Base-by-base conservation (phyloP, 2,797 vertebrate species). In the Phrynocephalus forsythii region DNA sequence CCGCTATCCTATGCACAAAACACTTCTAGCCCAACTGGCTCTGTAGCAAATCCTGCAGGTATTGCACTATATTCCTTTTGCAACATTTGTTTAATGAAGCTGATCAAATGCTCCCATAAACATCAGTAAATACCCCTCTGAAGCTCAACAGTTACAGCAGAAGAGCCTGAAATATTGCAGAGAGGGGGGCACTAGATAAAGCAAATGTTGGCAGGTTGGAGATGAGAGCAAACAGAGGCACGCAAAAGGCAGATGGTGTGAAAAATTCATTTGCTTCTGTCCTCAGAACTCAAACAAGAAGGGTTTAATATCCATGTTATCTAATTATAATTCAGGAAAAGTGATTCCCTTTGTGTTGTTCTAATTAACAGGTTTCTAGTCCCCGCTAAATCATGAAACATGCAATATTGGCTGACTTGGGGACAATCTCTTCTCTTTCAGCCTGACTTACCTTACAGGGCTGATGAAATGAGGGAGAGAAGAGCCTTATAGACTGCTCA, bases 261-360 rank as follows among this genome's bases (percentile, higher is more conserved):
- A 80, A 86, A 79, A 79, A 82, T 52, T 52, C 44, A 82, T 87
- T 72, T 28, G 16, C 3, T 20, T 78, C 30, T 71, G 50, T 75
- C 73, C 33, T 71, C 28, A 60, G 82, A 88, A 71, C 50, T n/a
- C 20, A 83, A 48, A 52, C 24, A 52, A 68, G 50, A 84, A 44
- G 60, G 6, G 20, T 15, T 44, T 63, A 18, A 28, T 6, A 79
- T 33, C 30, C 52, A 84, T 28, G 28, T 3, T 73, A 63, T 16
- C 56, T 22, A 22, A 20, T 30, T 79, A 56, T 44, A 52, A 50
- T 8, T 88, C 20, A 56, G 67, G 78, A 80, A 30, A 80, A 22
- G 52, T 66, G 50, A 30, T 48, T 71, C 22, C 28, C 18, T 13
- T 7, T 73, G n/a, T 44, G 44, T 73, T 79, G 26, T 67, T 73